phyloP scores from a whole-genome alignment of 92 coral and sea anemone species.

The Epizoanthus stellaris region DNA sequence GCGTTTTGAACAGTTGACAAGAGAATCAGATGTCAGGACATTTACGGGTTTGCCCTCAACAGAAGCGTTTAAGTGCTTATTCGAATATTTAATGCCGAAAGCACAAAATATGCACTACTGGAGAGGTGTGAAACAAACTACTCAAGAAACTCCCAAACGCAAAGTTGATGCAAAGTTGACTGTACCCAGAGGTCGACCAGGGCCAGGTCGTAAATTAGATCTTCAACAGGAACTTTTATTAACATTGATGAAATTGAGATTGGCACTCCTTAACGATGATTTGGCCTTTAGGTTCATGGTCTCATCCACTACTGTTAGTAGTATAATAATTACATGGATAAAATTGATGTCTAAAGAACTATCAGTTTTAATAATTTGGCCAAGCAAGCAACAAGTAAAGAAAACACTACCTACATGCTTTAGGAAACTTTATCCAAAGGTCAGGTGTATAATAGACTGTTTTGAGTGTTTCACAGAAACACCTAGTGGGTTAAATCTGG shows the following conservation, averaged over 20 bases:
- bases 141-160: slow-evolving; percentile 41
- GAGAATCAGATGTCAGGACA: slow-evolving; percentile 51
- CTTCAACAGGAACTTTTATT: too few species aligned
- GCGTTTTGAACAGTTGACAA: slow-evolving; percentile 60
- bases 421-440: slow-evolving; percentile 57
- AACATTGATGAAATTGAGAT: too few species aligned
- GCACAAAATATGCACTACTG: slow-evolving; percentile 69
- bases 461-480: slow-evolving; percentile 69
- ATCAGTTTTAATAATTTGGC: too few species aligned
- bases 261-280: too few species aligned
- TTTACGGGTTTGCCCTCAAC: slow-evolving; percentile 60
- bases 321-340: too few species aligned
- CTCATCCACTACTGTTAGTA: too few species aligned
- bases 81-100: slow-evolving; percentile 47
- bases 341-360: too few species aligned
- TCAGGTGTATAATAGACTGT: slow-evolving; percentile 66
- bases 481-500: slow-evolving; percentile 66
- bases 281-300: too few species aligned
- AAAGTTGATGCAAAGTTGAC: not conserved
- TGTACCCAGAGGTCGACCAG: not conserved
- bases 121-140: slow-evolving; percentile 63
- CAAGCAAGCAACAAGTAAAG: too few species aligned
- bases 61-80: slow-evolving; percentile 50
- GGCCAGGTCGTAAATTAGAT: too few species aligned
- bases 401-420: slow-evolving; percentile 13